phyloP scores from a whole-genome alignment of 2,888 invertebrate species.

The Dicyrtoma fusca region DNA sequence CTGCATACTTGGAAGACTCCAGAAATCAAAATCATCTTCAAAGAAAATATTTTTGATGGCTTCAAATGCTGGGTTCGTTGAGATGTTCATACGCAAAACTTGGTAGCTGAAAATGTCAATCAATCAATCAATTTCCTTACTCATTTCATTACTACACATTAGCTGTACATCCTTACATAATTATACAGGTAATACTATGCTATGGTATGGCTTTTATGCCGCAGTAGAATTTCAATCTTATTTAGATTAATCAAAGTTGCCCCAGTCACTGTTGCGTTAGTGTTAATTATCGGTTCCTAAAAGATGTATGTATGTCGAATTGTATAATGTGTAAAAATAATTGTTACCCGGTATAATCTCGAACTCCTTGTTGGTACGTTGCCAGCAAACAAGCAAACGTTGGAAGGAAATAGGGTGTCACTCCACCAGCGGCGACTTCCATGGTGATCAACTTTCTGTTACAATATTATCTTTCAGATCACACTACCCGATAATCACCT shows the following conservation, averaged over 20 bases:
- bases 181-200: too few species aligned
- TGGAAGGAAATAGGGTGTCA: conserved; percentile 38
- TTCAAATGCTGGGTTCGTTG: conserved; percentile 44
- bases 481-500: too few species aligned
- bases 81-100: conserved; percentile 49
- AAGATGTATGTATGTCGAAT: too few species aligned
- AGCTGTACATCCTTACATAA: too few species aligned
- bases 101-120: conserved; percentile 42
- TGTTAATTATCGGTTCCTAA: background rate
- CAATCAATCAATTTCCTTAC: too few species aligned
- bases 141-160: background rate
- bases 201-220: too few species aligned
- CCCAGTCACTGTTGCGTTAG: background rate
- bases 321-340: too few species aligned
- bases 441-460: background rate
- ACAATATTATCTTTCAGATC: background rate
- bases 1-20: conserved; percentile 65
- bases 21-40: conserved; percentile 65
- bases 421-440: background rate
- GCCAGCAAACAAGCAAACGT: conserved; percentile 49
- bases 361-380: conserved; percentile 41
- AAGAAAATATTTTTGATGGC: conserved; percentile 48
- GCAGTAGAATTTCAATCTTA: too few species aligned
- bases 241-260: too few species aligned
- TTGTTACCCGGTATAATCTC: conserved; percentile 51